A percentile compares a stretch with the other conserved stretches of the same genome.
Evolutionary conservation across 2,888 invertebrate species (phyloP).

Genomic region (Balanococcus diminutus): DNA sequence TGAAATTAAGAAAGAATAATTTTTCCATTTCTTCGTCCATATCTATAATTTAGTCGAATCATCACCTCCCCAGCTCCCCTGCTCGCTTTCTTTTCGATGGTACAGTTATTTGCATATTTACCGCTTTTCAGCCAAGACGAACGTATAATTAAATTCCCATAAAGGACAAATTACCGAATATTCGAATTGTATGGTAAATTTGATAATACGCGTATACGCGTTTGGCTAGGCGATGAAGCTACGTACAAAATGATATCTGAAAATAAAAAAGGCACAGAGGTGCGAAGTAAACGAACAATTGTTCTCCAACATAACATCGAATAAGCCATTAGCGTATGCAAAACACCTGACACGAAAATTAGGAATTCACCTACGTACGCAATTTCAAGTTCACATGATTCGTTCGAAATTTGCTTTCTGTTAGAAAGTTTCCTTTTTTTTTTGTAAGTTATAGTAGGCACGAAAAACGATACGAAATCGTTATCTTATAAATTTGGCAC

Average conservation of each 20-base stretch:
- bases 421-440: background rate
- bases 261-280: background rate
- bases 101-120: background rate
- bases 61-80: background rate
- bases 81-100: background rate
- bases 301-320: background rate
- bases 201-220: background rate
- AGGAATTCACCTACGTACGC: background rate
- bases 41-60: background rate
- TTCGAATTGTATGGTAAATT: conserved; percentile 1
- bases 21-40: background rate
- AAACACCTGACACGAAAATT: conserved; percentile 11
- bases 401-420: conserved; percentile 7
- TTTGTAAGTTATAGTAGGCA: background rate
- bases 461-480: background rate
- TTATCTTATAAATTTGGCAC: background rate
- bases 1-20: background rate
- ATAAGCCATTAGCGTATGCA: background rate
- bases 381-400: conserved; percentile 36
- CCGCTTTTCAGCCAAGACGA: background rate
- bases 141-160: conserved; percentile 18
- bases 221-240: background rate
- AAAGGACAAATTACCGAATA: background rate
- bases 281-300: background rate
- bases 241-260: background rate